A percentile compares a stretch with the other conserved stretches of the same genome.
Conservation (phyloP, 2,113 vertebrate genomes). For the Rhineura floridana region DNA sequence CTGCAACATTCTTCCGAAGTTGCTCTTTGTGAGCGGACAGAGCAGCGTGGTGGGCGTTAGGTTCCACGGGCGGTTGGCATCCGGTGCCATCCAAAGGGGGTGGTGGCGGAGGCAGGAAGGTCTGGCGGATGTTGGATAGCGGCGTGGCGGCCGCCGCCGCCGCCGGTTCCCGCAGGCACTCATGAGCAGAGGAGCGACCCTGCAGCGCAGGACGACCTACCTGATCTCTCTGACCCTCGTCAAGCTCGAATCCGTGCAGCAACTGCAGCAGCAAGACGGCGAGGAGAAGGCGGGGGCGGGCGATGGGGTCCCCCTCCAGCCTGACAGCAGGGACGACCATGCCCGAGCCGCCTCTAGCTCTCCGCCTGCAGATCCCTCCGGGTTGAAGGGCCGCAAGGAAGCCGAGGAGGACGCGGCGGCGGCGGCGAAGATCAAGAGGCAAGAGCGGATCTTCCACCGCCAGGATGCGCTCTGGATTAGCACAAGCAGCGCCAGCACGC, state of each 20-base stretch:
- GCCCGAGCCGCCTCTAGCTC: not conserved
- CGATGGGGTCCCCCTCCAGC: conserved; percentile 40
- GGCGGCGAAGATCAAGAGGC: conserved; percentile 71
- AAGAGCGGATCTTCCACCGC: conserved; percentile 75
- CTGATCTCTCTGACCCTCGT: conserved; percentile 95
- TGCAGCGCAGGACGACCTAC: conserved; percentile 94
- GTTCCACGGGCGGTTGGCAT: conserved; percentile 8
- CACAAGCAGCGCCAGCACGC: conserved; percentile 68
- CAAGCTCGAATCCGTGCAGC: conserved; percentile 85
- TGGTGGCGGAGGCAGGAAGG: conserved; percentile 30
- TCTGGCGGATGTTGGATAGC: conserved; percentile 40
- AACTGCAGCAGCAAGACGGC: conserved; percentile 66
- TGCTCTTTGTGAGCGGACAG: conserved; percentile 18
- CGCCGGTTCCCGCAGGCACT: conserved; percentile 71
- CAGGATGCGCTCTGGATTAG: conserved; percentile 80
- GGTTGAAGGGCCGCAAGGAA: conserved; percentile 48
- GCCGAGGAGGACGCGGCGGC: conserved; percentile 27
- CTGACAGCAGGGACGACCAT: conserved; percentile 21
- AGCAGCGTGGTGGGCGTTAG: not conserved
- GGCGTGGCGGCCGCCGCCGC: conserved; percentile 50
- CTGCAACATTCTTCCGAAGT: not conserved
- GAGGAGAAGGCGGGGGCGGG: conserved; percentile 28
- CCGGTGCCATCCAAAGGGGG: conserved; percentile 32
- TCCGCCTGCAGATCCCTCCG: conserved; percentile 36
- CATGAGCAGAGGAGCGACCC: conserved; percentile 85